Evolutionary conservation across 2,797 vertebrate species (phyloP).

Genomic region (Acrocephalus scirpaceus): DNA sequence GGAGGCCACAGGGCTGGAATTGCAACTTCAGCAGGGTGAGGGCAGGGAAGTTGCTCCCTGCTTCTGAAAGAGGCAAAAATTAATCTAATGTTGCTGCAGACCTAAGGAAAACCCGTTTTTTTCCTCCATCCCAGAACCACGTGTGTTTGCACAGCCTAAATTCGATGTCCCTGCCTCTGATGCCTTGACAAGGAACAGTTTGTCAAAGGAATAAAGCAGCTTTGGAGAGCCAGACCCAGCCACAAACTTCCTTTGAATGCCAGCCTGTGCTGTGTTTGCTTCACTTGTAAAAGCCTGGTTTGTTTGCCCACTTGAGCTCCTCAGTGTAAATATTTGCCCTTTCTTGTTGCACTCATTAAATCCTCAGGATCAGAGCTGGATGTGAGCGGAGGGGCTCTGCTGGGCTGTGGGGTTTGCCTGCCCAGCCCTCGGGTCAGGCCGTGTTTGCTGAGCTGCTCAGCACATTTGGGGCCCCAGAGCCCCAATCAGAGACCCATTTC

Average conservation of each 20-base stretch:
- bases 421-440: rapidly evolving
- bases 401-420: neutral
- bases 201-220: neutral
- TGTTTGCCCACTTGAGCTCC: constrained; percentile 48
- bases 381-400: neutral
- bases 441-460: neutral
- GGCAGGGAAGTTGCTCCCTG: neutral
- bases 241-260: neutral
- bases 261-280: neutral
- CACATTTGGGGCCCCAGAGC: neutral
- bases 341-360: neutral
- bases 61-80: neutral
- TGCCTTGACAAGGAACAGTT: neutral
- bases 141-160: neutral
- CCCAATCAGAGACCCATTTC: rapidly evolving
- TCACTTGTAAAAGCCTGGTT: neutral
- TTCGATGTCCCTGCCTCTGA: neutral
- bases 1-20: neutral
- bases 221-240: neutral
- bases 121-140: neutral
- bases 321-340: constrained; percentile 52
- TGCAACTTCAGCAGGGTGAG: neutral
- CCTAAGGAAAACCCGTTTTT: neutral
- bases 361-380: neutral
- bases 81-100: neutral